These are phyloP conservation scores for Hydrocynus forskahlii DNA, from an alignment of 2,797 vertebrate genomes.

Conservation along the genomic window DNA sequence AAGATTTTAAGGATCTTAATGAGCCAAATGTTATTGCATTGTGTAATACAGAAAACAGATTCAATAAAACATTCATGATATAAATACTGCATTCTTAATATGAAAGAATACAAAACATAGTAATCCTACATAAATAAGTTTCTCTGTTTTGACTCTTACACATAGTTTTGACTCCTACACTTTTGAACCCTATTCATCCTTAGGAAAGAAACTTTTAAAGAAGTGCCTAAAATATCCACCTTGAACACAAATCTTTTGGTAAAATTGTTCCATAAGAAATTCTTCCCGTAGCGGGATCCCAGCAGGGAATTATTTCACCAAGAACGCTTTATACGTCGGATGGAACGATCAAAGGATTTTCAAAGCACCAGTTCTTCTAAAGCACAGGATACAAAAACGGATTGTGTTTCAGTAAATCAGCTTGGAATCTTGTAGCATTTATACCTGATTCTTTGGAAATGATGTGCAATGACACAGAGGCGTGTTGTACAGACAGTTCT, in stretches of 20 bases:
- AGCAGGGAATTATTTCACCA: slow-evolving; percentile 28
- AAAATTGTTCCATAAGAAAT: slow-evolving; percentile 25
- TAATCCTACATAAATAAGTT: too few relatives aligned
- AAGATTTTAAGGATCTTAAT: too few relatives aligned
- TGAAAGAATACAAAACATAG: too few relatives aligned
- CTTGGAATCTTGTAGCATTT: background rate
- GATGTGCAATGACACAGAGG: background rate
- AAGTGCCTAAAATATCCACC: slow-evolving; percentile 1
- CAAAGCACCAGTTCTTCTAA: slow-evolving; percentile 8
- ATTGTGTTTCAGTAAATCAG: slow-evolving; percentile 16
- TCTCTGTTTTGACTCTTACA: too few relatives aligned
- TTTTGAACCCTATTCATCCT: background rate
- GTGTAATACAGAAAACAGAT: too few relatives aligned
- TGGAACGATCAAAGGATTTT: slow-evolving; percentile 27
- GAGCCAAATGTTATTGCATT: too few relatives aligned
- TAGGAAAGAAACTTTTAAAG: background rate
- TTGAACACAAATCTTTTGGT: slow-evolving; percentile 2
- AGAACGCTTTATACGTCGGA: slow-evolving; percentile 12
- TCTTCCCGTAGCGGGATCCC: slow-evolving; percentile 11
- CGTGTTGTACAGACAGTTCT: background rate
- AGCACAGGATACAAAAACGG: background rate
- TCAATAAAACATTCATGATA: too few relatives aligned
- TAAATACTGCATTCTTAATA: too few relatives aligned
- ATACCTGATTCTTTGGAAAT: background rate
- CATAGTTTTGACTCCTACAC: too few relatives aligned